phyloP scores from a whole-genome alignment of 2,888 invertebrate genomes.

The Protodeltote pygarga region DNA sequence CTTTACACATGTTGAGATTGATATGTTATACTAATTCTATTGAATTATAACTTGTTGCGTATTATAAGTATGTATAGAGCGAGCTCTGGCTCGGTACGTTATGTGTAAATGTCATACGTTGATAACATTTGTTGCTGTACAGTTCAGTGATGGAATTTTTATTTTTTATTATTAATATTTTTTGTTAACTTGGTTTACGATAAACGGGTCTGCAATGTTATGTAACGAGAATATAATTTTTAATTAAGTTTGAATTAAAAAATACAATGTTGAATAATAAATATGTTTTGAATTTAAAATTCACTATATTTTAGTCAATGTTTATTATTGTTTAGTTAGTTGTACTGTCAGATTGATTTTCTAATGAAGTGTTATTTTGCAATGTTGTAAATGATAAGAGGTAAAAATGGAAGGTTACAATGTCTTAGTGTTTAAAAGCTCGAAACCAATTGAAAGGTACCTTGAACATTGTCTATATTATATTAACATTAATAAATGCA shows the following conservation, averaged over 20 bases:
- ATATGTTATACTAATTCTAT: constrained; percentile 87
- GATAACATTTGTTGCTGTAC: constrained; percentile 74
- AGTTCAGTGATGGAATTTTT: constrained; percentile 75
- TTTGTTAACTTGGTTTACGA: constrained; percentile 83
- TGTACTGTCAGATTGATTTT: constrained; percentile 77
- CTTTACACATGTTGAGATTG: constrained; percentile 87
- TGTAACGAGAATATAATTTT: constrained; percentile 77
- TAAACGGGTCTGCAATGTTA: constrained; percentile 85
- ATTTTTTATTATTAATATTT: constrained; percentile 75
- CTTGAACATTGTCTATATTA: constrained; percentile 87
- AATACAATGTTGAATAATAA: constrained; percentile 65
- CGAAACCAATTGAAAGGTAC: constrained; percentile 86
- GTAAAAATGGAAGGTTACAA: constrained; percentile 79
- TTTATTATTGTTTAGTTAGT: constrained; percentile 78
- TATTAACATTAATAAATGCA: constrained; percentile 87
- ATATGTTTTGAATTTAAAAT: constrained; percentile 79
- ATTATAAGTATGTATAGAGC: constrained; percentile 75
- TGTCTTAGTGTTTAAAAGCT: constrained; percentile 85
- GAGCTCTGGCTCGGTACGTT: constrained; percentile 47
- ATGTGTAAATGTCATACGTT: constrained; percentile 58
- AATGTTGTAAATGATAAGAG: constrained; percentile 81
- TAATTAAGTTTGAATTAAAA: constrained; percentile 79
- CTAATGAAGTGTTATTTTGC: constrained; percentile 82
- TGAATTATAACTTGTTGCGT: constrained; percentile 86
- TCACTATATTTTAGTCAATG: constrained; percentile 84